Evolutionary conservation across 2,888 invertebrate species (phyloP), one percentile per base, ranked within the genome.

Genomic region (Penaeus monodon): DNA sequence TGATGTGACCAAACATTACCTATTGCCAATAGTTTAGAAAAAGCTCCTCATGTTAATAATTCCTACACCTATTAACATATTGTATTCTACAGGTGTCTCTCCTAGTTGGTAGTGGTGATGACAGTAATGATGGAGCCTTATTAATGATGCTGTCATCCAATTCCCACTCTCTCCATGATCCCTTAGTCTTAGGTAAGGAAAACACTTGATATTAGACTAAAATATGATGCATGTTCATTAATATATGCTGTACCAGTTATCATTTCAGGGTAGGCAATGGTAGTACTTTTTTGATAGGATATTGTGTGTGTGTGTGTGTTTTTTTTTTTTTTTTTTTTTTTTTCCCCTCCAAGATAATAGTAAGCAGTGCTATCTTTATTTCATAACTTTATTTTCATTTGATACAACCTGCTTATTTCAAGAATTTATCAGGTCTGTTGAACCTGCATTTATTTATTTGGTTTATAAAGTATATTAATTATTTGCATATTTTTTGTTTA

Each of bases 121-220:
- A 86, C 65, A 86, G 81, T n/a, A 86, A 29, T 78, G 82, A 86
- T 82, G 81, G 82, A 70, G 86, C 82, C 2, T 63, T 86, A 20
- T 78, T 86, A 14, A 86, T 86, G 86, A 86, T 86, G 86, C 82
- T 86, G 24, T 82, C 86, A 7, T 77, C 82, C 3, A 57, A 82
- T 24, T 44, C 73, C 63, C 63, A 64, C 63, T 73, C 80, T 74
- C 38, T 85, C 14, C 80, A 79, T 12, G 64, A 64, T 66, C 64
- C 70, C 2, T 38, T 85, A n/a, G 38, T 80, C n/a, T 29, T 73
- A n/a, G 84, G 84, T 84, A 84, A 64, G 76, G 17, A 8, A 81
- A n/a, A 66, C 38, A 38, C 17, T n/a, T n/a, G 33, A 73, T 29
- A 38, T 8, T 29, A 38, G 33, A 29, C 73, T 57, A 57, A 20